Percentiles rank a stretch among this genome's conserved stretches.
Evolutionary conservation across 2,888 invertebrate genomes (phyloP).

Genomic region (Theretra japonica): DNA sequence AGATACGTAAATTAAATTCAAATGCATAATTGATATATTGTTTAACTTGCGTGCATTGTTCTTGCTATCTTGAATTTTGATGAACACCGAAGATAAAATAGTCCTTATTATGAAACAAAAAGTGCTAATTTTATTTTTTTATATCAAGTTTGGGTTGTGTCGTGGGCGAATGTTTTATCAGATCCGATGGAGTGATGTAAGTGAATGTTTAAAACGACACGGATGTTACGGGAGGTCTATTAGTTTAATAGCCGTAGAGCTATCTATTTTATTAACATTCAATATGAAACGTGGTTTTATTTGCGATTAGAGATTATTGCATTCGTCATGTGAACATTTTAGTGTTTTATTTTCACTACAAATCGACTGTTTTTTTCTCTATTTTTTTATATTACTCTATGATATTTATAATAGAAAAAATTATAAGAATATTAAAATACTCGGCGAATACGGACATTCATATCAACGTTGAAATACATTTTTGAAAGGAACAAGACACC

Average conservation of each 20-base stretch:
- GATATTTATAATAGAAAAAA: too few relatives aligned
- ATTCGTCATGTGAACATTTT: conserved; percentile 3
- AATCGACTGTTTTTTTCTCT: neutral
- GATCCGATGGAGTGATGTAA: conserved; percentile 77
- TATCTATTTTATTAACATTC: conserved; percentile 31
- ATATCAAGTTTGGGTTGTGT: conserved; percentile 2
- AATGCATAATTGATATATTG: conserved; percentile 30
- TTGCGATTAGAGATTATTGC: conserved; percentile 14
- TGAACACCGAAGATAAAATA: conserved; percentile 18
- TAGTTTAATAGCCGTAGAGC: conserved; percentile 32
- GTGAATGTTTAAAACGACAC: conserved; percentile 61
- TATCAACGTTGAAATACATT: too few relatives aligned
- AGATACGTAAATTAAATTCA: conserved; percentile 30
- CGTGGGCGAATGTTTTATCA: conserved; percentile 79
- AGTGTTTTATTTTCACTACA: neutral
- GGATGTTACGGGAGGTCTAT: conserved; percentile 41
- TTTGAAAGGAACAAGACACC: neutral
- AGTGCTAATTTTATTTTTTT: conserved; percentile 29
- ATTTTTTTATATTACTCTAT: neutral
- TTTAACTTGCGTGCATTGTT: conserved; percentile 26
- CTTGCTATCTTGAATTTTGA: conserved; percentile 19
- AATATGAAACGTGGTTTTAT: conserved; percentile 17
- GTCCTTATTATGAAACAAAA: conserved; percentile 29
- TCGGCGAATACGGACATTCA: too few relatives aligned
- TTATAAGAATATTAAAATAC: neutral